Evolutionary conservation across 1,140 invertebrate species (phyloP), one percentile per base, ranked within the genome.

Genomic region (Neodiprion fabricii): DNA sequence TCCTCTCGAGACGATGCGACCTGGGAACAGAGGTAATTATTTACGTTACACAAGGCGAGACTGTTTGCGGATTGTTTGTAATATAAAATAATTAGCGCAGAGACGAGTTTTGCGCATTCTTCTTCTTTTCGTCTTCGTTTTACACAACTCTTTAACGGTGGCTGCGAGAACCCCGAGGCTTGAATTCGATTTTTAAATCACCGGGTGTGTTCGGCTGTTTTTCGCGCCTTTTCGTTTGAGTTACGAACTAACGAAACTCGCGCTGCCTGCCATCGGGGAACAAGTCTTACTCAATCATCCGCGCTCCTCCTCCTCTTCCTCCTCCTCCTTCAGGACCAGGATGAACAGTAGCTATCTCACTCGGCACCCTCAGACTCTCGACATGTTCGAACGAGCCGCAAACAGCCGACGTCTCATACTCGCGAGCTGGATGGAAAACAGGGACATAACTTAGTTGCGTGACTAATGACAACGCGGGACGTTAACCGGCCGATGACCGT

Each of bases 41-140:
- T 82, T 79, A 77, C 28, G 72, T 82, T 79, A 77, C 48, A 75
- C 70, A 61, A 73, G 28, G 50, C n/a, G 40, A 9, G 28, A 5
- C 28, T 40, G 28, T 5, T 47, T 53, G 48, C 48, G 61, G 70
- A 53, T 72, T 82, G 76, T 82, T 82, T 82, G 80, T 50, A 65
- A 72, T 71, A n/a, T 48, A 74, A 66, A 1, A 53, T 77, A 77
- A 82, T 82, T 78, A 82, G 79, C 77, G 48, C 72, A 5, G 2
- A 40, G 53, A 61, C 53, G 53, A 61, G 53, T 61, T 5, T 61
- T 61, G 4, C 9, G 53, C n/a, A 17, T 4, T 61, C 8, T 61
- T 61, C n/a, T 17, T 61, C 53, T 12, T 8, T 21, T 21, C 17
- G 0, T 21, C 17, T 21, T 21, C 17, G 17, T 21, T 21, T 21